Base-by-base conservation (phyloP, 2,888 invertebrate genomes). In the Diadegma fenestrale region DNA sequence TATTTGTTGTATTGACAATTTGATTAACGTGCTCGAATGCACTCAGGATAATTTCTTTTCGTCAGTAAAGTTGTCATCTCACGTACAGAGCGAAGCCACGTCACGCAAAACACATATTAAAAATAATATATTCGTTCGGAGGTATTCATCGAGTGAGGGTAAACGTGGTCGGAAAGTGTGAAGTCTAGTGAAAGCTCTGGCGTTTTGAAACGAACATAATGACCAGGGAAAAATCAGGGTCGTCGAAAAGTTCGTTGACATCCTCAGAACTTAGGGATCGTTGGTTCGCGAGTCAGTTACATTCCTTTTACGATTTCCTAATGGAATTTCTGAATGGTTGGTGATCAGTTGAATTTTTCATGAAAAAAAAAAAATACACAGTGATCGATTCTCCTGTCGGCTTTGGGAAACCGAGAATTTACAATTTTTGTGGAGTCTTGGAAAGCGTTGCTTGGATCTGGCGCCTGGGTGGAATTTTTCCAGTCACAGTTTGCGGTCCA, bases 381-480 rank as follows among this genome's bases (percentile, higher is more conserved):
- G 19, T 85, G 83, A 69, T 45, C 83, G 77, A 81, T 83, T 76
- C 48, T 72, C 66, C 63, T 37, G 68, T 0, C 37, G 14, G 4
- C 1, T 43, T 71, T 79, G 19, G 41, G 79, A 80, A 33, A n/a
- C n/a, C 33, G 12, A 26, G 22, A 37, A 72, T 58, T 68, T 19
- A 43, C 69, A 80, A 87, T 30, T 81, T 71, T 12, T 85, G 73
- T 17, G 80, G 58, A 19, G 43, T 79, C 14, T 10, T 87, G 26
- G 81, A 80, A n/a, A 78, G 72, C 22, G 81, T 81, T 17, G 72
- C 82, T 6, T 66, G 64, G 54, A 80, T 87, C 43, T 87, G 87
- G 87, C 86, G 85, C 8, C 0, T 80, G 7, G 8, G 66, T 3
- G 87, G 81, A 64, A 26, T 80, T 19, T 87, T 86, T 61, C 86